Base-by-base conservation (phyloP, 92 coral and sea anemone genomes). In the Zoanthus sociatus region DNA sequence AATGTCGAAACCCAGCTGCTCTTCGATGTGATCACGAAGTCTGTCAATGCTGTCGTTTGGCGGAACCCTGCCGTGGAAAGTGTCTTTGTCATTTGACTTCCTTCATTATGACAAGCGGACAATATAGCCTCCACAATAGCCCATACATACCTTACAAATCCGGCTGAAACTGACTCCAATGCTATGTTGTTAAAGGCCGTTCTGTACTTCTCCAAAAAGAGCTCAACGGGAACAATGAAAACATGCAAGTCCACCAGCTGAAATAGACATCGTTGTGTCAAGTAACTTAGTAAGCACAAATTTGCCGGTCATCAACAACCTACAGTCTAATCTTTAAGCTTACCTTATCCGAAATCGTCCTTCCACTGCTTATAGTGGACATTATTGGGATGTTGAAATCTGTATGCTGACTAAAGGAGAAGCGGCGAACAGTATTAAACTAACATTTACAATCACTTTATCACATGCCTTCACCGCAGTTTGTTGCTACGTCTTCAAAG, bases 151-250 rank as follows among this genome's bases (percentile, higher is more conserved):
- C 99, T 93, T 12, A 97, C 99, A 93, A 97, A 97, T 44, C 99
- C 99, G 54, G 99, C 99, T 7, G 99, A 97, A 33, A 97, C 95
- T 0, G 99, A 97, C 86, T 97, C 99, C 89, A 97, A 81, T 47
- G 99, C 98, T 60, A 94, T 95, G 75, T 95, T 97, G 83, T 97
- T 97, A 78, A 95, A 97, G 47, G 99, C 98, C 45, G 99, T 97
- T 6, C 99, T 92, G 83, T 97, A 97, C 83, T 95, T 97, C 44
- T 97, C 99, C 82, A 97, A 91, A 98, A 98, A 97, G 76, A 95
- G 83, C 31, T 97, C 98, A 89, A 89, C 84, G 37, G 99, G 99
- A 78, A 97, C 99, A 76, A 97, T 98, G 92, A 97, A 97, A n/a
- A 97, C 91, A 83, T 97, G 99, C 76, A 97, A 84, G 89, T 97